phyloP scores from a whole-genome alignment of 2,888 invertebrate species.

The Beris morrisii region DNA sequence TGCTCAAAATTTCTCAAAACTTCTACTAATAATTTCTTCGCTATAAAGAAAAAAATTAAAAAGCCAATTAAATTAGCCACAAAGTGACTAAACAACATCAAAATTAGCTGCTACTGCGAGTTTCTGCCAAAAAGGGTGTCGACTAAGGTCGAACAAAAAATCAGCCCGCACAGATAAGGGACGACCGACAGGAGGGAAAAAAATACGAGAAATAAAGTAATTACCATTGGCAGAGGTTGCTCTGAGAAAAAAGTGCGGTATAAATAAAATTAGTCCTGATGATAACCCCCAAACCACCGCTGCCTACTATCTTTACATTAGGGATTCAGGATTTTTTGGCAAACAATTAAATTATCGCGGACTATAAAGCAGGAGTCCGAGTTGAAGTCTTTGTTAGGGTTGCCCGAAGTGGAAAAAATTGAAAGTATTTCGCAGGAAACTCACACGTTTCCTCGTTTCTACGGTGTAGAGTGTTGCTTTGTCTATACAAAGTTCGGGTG shows the following conservation, averaged over 20 bases:
- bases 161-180: background rate
- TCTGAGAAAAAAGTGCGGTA: slow-evolving; percentile 1
- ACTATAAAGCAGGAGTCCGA: background rate
- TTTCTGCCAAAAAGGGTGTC: slow-evolving; percentile 9
- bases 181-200: background rate
- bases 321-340: slow-evolving; percentile 9
- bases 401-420: no score
- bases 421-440: no score
- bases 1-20: no score
- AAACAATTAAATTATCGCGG: slow-evolving; percentile 18
- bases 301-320: background rate
- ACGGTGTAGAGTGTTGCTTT: no score
- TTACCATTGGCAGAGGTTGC: slow-evolving; percentile 7
- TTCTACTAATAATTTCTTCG: no score
- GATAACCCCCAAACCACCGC: background rate
- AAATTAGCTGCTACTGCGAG: slow-evolving; percentile 12
- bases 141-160: slow-evolving; percentile 1
- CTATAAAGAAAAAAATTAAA: background rate
- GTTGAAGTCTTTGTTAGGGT: no score
- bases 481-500: no score
- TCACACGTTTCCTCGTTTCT: no score
- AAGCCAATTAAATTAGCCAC: slow-evolving; percentile 17
- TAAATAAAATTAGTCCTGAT: slow-evolving; percentile 22
- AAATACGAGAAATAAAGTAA: slow-evolving; percentile 12
- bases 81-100: slow-evolving; percentile 19